Evolutionary conservation across 2,113 vertebrate species (phyloP).

Genomic region (Dasyprocta punctata): DNA sequence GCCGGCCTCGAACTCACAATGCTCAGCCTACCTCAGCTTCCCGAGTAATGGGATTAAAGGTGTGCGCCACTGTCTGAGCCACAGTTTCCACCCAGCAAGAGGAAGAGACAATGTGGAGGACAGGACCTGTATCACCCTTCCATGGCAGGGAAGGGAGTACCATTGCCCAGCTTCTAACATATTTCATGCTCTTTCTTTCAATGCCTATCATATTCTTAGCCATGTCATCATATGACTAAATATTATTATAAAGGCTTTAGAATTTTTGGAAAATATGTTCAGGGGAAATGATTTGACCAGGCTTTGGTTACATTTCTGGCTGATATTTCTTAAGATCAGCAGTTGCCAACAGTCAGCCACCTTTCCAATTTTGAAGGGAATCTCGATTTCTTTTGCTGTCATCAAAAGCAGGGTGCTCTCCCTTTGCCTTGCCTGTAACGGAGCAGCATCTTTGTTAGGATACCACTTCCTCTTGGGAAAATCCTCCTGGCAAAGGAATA

Average conservation of each 20-base stretch:
- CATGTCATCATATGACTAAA: background rate
- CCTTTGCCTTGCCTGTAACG: background rate
- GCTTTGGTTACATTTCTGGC: background rate
- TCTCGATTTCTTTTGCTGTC: background rate
- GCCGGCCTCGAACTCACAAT: no score
- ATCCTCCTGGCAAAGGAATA: background rate
- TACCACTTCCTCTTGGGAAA: background rate
- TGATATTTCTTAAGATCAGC: background rate
- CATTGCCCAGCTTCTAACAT: background rate
- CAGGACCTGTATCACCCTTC: background rate
- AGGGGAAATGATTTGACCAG: background rate
- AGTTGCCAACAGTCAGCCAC: background rate
- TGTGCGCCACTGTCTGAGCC: background rate
- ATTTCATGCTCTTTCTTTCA: background rate
- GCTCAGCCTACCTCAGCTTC: no score
- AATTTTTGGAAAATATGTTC: background rate
- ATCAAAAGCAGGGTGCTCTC: accelerated
- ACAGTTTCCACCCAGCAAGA: background rate
- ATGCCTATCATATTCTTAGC: background rate
- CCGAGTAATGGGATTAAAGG: no score
- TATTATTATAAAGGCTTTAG: background rate
- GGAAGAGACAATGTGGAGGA: accelerated
- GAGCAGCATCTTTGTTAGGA: background rate
- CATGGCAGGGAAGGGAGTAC: no score
- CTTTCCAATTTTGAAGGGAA: background rate